Percentiles rank a stretch among this genome's conserved stretches.
Evolutionary conservation across 1,140 invertebrate genomes (phyloP).

Genomic region (Bombyx mandarina): DNA sequence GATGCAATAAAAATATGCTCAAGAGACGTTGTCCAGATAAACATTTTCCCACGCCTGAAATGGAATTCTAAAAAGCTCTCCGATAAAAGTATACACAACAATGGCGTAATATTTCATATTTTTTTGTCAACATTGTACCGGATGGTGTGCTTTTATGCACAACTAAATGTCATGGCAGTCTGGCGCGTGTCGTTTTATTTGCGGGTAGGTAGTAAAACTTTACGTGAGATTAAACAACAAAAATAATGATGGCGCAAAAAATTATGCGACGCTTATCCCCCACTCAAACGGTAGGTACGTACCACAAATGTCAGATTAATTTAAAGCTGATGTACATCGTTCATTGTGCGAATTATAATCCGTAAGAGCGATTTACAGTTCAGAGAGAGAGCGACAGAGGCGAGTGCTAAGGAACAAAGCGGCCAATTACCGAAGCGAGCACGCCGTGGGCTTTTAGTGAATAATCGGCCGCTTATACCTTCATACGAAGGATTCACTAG

Average conservation of each 20-base stretch:
- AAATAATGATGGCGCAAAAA: conserved; percentile 23
- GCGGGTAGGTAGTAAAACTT: conserved; percentile 8
- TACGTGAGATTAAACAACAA: conserved; percentile 6
- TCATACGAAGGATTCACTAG: conserved; percentile 50
- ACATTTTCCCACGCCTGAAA: conserved; percentile 13
- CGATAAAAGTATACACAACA: conserved; percentile 1
- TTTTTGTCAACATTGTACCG: conserved; percentile 1
- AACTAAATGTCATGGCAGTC: too few species aligned
- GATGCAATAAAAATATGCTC: not conserved
- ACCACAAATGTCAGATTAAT: conserved; percentile 49
- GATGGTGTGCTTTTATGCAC: too few species aligned
- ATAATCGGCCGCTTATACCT: conserved; percentile 65
- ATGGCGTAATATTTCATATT: conserved; percentile 12
- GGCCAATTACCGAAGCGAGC: conserved; percentile 61
- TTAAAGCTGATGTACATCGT: conserved; percentile 36
- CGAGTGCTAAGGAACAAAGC: conserved; percentile 57
- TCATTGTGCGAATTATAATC: conserved; percentile 58
- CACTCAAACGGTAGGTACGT: conserved; percentile 34
- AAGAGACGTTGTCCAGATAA: not conserved
- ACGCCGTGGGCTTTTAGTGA: conserved; percentile 67
- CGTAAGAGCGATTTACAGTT: conserved; percentile 31
- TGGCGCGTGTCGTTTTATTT: conserved; percentile 7
- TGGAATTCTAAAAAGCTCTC: conserved; percentile 9
- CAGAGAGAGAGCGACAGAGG: conserved; percentile 44
- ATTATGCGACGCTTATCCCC: conserved; percentile 27